Evolutionary conservation across 1,140 invertebrate species (phyloP).

Genomic region (Drosophila carrolli): DNA sequence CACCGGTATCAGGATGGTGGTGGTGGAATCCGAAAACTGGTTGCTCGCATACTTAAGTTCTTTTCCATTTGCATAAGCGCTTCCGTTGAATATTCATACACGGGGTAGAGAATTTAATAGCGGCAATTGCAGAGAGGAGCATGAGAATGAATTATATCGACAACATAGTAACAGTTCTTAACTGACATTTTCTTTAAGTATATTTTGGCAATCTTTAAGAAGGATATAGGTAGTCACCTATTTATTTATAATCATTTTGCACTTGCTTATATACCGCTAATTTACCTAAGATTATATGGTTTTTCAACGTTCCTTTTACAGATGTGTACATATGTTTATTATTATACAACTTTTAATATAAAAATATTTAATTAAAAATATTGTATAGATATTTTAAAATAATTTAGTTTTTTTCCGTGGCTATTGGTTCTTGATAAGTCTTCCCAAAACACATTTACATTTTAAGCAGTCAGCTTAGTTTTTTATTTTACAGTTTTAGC

Average conservation of each 20-base stretch:
- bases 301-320: no score
- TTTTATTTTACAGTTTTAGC: neutral
- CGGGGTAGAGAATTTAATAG: slow-evolving; percentile 30
- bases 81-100: slow-evolving; percentile 33
- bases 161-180: neutral
- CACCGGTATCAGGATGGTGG: neutral
- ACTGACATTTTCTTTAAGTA: no score
- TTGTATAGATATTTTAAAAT: no score
- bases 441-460: no score
- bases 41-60: slow-evolving; percentile 22
- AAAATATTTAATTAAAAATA: no score
- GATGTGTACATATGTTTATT: no score
- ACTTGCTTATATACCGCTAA: neutral
- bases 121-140: neutral
- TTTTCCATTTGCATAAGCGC: slow-evolving; percentile 38
- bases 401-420: no score
- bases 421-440: neutral
- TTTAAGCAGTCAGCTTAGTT: neutral
- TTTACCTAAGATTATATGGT: no score
- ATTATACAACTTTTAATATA: no score
- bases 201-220: no score
- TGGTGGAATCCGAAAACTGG: slow-evolving; percentile 27
- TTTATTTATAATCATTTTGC: no score
- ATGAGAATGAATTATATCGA: slow-evolving; percentile 7
- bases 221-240: no score